These are phyloP conservation scores for Drosophila formosana DNA, from an alignment of 2,888 invertebrate species.

Conservation along the genomic window DNA sequence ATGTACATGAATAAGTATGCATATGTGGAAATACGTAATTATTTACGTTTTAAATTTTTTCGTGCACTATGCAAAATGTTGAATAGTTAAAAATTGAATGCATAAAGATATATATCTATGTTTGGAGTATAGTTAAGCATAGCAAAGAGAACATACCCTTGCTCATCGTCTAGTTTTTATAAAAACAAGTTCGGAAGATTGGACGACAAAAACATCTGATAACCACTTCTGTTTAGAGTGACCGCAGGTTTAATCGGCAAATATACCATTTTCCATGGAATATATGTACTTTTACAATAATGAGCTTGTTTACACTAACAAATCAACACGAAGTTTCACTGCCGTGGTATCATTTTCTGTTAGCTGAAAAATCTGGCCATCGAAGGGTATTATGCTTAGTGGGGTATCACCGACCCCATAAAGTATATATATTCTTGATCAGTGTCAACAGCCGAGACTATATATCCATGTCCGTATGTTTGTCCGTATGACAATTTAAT, in stretches of 20 bases:
- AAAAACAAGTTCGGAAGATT: conserved; percentile 16
- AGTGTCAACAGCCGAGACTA: too few relatives aligned
- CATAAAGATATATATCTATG: background rate
- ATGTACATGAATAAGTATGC: background rate
- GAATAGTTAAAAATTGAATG: background rate
- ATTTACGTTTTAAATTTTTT: background rate
- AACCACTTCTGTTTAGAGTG: conserved; percentile 15
- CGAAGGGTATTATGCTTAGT: too few relatives aligned
- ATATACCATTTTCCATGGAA: background rate
- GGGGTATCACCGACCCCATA: too few relatives aligned
- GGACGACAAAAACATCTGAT: conserved; percentile 22
- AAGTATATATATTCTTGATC: too few relatives aligned
- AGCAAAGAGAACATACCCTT: conserved; percentile 43
- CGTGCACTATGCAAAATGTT: background rate
- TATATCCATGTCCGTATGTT: too few relatives aligned
- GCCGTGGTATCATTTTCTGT: too few relatives aligned
- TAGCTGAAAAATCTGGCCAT: too few relatives aligned
- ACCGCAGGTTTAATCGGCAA: conserved; percentile 9
- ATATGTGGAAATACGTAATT: background rate
- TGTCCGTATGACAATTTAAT: too few relatives aligned
- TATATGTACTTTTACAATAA: too few relatives aligned
- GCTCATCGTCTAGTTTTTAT: conserved; percentile 13
- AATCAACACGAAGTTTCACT: too few relatives aligned
- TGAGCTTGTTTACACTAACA: too few relatives aligned
- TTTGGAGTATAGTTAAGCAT: background rate